Base-by-base conservation (phyloP, 1,140 invertebrate genomes). In the Bombyx mori region DNA sequence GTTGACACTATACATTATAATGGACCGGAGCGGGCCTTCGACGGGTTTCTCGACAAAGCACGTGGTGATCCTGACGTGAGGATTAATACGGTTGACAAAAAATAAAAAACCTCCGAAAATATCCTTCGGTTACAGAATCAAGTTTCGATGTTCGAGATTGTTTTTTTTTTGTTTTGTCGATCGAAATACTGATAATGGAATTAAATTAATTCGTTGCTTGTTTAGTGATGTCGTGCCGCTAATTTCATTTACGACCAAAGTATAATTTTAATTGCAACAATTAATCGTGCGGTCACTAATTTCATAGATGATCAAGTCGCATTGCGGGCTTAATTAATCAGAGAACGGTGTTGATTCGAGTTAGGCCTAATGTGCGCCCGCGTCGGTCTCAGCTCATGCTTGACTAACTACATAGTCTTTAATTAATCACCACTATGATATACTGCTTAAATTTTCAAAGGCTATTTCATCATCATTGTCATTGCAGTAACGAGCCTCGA, bases 1-100 rank as follows among this genome's bases (percentile, higher is more conserved):
- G 76, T 80, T 84, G 81, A 84, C 83, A 86, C 80, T 75, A 80
- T 79, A 81, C 79, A 82, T 86, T 84, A 82, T 81, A 84, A 83
- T 86, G 81, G 80, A 69, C 74, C 71, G 69, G 62, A 73, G 72
- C 70, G 62, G 62, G 67, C 60, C 66, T 78, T 80, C 79, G 74
- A 80, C 75, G 68, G 75, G 74, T 73, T 78, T 79, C 12, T 18
- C 78, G 78, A 83, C 80, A 83, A 82, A 85, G 76, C 76, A 82
- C 74, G 74, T 75, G 73, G 78, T 78, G 72, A 74, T 79, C 75
- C 73, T 82, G 79, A 85, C 80, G 73, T 74, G 74, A 75, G 78
- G 80, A 86, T 82, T 82, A 83, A 82, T 79, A 79, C 78, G 73
- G 75, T 75, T 63, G 75, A 79, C 75, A 82, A 76, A 82, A 79